These are phyloP conservation scores for Malurus splendens DNA, from an alignment of 2,797 vertebrate species.

Conservation along the genomic window DNA sequence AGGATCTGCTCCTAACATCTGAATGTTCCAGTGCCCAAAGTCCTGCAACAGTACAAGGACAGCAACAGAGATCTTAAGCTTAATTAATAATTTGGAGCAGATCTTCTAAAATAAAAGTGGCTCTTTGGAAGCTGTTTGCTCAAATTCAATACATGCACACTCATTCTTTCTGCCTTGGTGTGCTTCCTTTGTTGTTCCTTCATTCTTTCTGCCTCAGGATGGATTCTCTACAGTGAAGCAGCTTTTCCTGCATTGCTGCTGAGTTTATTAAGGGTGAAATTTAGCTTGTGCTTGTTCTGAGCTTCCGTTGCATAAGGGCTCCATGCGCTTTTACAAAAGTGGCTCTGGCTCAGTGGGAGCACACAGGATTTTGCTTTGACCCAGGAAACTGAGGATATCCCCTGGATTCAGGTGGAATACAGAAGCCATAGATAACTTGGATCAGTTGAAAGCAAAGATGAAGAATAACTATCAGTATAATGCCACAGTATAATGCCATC, in stretches of 20 bases:
- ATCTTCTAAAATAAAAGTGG: neutral
- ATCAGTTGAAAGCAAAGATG: neutral
- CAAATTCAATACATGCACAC: neutral
- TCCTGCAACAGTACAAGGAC: neutral
- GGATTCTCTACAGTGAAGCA: neutral
- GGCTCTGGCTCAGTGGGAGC: neutral
- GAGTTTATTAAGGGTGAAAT: neutral
- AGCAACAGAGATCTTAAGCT: neutral
- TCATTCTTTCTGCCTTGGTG: neutral
- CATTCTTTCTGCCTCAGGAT: neutral
- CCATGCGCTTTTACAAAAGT: neutral
- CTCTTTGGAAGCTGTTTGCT: neutral
- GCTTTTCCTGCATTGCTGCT: neutral
- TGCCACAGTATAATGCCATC: neutral
- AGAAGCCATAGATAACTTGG: neutral
- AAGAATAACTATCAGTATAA: neutral
- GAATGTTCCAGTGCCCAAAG: neutral
- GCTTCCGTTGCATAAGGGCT: neutral
- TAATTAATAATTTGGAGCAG: neutral
- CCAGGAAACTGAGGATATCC: neutral
- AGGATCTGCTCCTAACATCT: neutral
- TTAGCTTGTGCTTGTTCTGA: neutral
- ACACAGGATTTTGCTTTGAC: fast-evolving
- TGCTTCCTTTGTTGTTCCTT: neutral
- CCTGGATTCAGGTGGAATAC: neutral